Percentiles rank a stretch among this genome's conserved stretches.
phyloP scores from a whole-genome alignment of 2,113 vertebrate species.

The Rhodinocichla rosea region DNA sequence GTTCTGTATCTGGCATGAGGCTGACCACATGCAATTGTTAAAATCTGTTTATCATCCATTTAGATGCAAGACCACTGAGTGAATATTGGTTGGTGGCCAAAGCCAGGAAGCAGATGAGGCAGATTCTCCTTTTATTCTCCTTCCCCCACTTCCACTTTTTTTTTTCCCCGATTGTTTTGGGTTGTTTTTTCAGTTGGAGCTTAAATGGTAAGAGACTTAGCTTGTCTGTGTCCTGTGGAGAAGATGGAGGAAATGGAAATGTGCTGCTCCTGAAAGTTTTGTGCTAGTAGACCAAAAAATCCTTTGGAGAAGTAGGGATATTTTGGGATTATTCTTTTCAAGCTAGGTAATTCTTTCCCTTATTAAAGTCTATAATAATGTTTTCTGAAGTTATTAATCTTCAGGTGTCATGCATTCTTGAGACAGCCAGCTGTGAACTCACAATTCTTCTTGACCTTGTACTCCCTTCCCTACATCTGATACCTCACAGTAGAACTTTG shows the following conservation, averaged over 20 bases:
- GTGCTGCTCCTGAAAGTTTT: not conserved
- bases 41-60: not conserved
- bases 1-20: not conserved
- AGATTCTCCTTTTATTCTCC: not conserved
- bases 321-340: not conserved
- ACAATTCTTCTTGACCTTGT: not conserved
- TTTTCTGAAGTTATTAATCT: not conserved
- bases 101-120: not conserved
- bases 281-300: not conserved
- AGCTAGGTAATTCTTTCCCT: not conserved
- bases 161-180: not conserved
- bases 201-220: not conserved
- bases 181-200: not conserved
- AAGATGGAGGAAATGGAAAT: not conserved
- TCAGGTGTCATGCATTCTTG: not conserved
- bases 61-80: not conserved
- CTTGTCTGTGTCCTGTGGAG: not conserved
- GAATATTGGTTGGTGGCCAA: not conserved
- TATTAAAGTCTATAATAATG: not conserved
- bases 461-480: not conserved
- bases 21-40: not conserved
- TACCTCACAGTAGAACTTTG: not conserved
- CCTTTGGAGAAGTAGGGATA: not conserved
- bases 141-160: not conserved
- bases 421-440: not conserved